phyloP scores from a whole-genome alignment of 2,113 vertebrate species.

The Corapipo altera region DNA sequence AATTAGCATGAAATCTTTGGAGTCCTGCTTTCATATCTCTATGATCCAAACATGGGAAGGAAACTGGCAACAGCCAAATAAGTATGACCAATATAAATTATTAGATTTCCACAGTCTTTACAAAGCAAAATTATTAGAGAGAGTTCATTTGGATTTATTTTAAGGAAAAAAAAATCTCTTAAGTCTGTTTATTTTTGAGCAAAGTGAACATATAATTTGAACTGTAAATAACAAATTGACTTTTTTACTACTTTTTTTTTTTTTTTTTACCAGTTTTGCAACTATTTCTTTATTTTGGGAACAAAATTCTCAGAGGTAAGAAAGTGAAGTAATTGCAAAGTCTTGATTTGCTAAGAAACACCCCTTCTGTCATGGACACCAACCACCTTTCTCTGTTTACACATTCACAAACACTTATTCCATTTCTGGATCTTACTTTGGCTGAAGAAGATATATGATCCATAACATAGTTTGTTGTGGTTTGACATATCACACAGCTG shows the following conservation, averaged over 20 bases:
- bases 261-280: background rate
- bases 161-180: background rate
- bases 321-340: conserved; percentile 1
- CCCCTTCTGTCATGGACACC: background rate
- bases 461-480: conserved; percentile 10
- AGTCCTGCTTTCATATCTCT: background rate
- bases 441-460: background rate
- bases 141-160: background rate
- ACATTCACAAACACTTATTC: background rate
- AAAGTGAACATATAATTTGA: background rate
- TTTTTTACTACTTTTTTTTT: background rate
- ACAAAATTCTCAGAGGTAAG: background rate
- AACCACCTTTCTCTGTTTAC: background rate
- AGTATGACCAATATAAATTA: background rate
- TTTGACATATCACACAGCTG: conserved; percentile 57
- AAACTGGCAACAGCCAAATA: background rate
- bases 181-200: background rate
- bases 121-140: background rate
- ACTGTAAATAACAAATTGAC: background rate
- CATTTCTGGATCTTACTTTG: background rate
- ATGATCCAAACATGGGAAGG: background rate
- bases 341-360: background rate
- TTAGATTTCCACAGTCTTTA: background rate
- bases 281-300: background rate
- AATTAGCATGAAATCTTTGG: conserved; percentile 23